A percentile compares a stretch with the other conserved stretches of the same genome.
Conservation (phyloP, 2,113 vertebrate species). For the Malaclemys terrapin region DNA sequence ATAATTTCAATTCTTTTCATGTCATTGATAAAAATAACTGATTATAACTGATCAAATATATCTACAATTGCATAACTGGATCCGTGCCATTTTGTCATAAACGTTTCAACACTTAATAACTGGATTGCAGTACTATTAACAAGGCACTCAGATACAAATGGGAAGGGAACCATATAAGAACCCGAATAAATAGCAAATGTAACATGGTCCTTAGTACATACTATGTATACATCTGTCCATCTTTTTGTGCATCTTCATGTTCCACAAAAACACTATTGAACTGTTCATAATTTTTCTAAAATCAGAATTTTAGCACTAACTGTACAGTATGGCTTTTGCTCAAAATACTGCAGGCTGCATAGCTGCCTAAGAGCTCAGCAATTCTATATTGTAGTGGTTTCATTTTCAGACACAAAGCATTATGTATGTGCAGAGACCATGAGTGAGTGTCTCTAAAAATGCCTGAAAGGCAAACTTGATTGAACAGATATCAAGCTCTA, state of each 20-base stretch:
- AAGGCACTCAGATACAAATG: neutral
- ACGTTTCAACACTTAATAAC: neutral
- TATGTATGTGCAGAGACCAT: neutral
- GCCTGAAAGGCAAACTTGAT: conserved; percentile 27
- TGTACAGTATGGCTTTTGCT: neutral
- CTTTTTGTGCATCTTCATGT: neutral
- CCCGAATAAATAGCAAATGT: neutral
- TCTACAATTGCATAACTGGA: neutral
- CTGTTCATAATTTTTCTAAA: neutral
- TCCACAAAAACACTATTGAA: neutral
- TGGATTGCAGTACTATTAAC: neutral
- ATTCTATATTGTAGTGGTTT: neutral
- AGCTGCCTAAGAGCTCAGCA: neutral
- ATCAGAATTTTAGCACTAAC: neutral
- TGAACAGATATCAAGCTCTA: conserved; percentile 33
- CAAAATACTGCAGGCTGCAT: neutral
- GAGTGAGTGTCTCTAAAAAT: conserved; percentile 17
- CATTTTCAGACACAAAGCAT: neutral
- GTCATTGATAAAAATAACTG: neutral
- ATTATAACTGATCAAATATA: neutral
- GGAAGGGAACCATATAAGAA: neutral
- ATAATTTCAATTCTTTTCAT: neutral
- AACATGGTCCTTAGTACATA: neutral
- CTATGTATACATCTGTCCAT: neutral
- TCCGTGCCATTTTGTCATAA: neutral